These are phyloP conservation scores for Leucopternis melanops DNA, from an alignment of 2,113 vertebrate species.

Conservation along the genomic window DNA sequence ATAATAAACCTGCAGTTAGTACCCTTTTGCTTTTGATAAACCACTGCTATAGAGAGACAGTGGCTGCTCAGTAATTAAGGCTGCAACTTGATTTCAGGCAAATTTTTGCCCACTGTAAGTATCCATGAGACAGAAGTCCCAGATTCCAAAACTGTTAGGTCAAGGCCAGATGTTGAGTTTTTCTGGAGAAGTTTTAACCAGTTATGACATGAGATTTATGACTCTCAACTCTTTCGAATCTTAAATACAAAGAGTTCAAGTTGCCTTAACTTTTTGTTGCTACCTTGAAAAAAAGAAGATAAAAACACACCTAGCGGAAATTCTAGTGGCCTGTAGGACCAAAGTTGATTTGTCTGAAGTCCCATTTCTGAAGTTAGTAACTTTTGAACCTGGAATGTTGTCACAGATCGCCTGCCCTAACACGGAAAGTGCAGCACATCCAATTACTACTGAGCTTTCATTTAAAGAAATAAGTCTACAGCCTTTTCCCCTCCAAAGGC, in stretches of 20 bases:
- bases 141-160: not conserved
- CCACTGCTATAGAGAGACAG: not conserved
- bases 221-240: not conserved
- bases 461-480: slow-evolving; percentile 19
- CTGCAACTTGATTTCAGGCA: not conserved
- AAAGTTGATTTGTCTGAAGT: slow-evolving; percentile 33
- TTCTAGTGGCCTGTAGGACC: slow-evolving; percentile 3
- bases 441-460: slow-evolving; percentile 47
- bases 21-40: not conserved
- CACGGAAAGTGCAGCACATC: slow-evolving; percentile 38
- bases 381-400: slow-evolving; percentile 47
- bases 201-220: not conserved
- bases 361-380: slow-evolving; percentile 18
- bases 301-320: slow-evolving; percentile 20
- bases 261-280: not conserved
- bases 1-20: not conserved
- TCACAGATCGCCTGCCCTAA: slow-evolving; percentile 20
- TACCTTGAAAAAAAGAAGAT: slow-evolving; percentile 1
- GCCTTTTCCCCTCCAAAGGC: not conserved
- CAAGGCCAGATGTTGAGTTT: not conserved
- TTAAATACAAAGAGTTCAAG: not conserved
- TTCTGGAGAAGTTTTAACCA: not conserved
- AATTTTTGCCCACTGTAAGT: not conserved
- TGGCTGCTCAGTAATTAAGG: not conserved
- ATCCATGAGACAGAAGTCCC: not conserved